phyloP scores from a whole-genome alignment of 2,888 invertebrate genomes.

The Microctonus brassicae region DNA sequence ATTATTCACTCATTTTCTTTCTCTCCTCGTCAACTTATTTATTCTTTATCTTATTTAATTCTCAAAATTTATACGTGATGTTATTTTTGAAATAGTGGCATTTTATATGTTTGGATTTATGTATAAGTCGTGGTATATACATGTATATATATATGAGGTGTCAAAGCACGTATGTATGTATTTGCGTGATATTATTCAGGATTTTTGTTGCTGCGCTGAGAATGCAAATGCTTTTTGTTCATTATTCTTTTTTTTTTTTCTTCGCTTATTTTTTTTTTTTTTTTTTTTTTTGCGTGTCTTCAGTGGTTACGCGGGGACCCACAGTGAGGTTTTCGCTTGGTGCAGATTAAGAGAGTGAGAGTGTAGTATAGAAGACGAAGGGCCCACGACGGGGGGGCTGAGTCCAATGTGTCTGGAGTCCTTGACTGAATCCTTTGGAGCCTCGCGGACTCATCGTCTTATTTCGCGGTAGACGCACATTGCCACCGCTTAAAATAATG shows the following conservation, averaged over 20 bases:
- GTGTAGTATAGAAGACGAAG: too few relatives aligned
- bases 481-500: not conserved
- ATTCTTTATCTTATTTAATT: not conserved
- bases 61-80: not conserved
- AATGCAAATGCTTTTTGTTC: not conserved
- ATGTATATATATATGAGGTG: too few relatives aligned
- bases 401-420: conserved; percentile 57
- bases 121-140: too few relatives aligned
- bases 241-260: not conserved
- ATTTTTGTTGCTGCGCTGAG: too few relatives aligned
- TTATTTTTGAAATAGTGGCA: too few relatives aligned
- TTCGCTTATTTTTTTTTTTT: not conserved
- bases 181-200: not conserved
- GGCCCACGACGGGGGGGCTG: conserved; percentile 51
- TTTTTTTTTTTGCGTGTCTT: conserved; percentile 12
- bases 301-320: not conserved
- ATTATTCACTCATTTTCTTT: conserved; percentile 11
- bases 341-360: not conserved
- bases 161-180: not conserved
- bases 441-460: conserved; percentile 44
- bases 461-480: not conserved
- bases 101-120: too few relatives aligned
- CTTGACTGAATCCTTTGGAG: conserved; percentile 55
- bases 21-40: not conserved
- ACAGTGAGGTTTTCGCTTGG: not conserved